Base-by-base conservation (phyloP, 1,140 invertebrate genomes). In the Parapsyche elsis region DNA sequence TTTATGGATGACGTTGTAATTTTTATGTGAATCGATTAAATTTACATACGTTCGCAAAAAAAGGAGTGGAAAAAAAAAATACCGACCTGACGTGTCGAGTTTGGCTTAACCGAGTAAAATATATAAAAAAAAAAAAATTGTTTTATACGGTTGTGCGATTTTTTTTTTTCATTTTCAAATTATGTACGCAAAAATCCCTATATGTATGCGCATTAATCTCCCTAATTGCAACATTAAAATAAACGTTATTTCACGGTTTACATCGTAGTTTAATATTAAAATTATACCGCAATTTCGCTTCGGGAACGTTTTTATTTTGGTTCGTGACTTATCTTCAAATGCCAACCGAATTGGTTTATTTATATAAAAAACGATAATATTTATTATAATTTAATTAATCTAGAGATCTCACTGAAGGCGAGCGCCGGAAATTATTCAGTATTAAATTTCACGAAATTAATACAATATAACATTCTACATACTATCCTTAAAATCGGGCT, bases 201-300 rank as follows among this genome's bases (percentile, higher is more conserved):
- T 16, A 16, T 16, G 49, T 53, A 14, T 14, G 12, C 49, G 12
- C 64, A 67, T 67, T 67, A 67, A 67, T 67, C 64, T 26, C 21
- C 64, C 64, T 67, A 67, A 67, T 67, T 67, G 24, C 64, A 67
- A 67, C 64, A 67, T 67, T 67, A 67, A 67, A 67, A 67, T 26
- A 24, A 67, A n/a, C 23, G 64, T 67, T 67, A 67, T 67, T 67
- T 67, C 24, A 67, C 64, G 64, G 57, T 21, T 61, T 21, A 21
- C 57, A 21, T 61, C 57, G 16, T 23, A 21, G 64, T 67, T 9
- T 67, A 67, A 67, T 30, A 67, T 67, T 67, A 67, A 67, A 67
- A 30, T 67, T 67, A 5, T 67, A 30, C 24, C 10, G 21, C 64
- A 26, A 24, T 67, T 67, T 67, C 30, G 30, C 7, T 38, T 38